Evolutionary conservation across 2,797 vertebrate genomes (phyloP).

Genomic region (Gymnoscopelus braueri): DNA sequence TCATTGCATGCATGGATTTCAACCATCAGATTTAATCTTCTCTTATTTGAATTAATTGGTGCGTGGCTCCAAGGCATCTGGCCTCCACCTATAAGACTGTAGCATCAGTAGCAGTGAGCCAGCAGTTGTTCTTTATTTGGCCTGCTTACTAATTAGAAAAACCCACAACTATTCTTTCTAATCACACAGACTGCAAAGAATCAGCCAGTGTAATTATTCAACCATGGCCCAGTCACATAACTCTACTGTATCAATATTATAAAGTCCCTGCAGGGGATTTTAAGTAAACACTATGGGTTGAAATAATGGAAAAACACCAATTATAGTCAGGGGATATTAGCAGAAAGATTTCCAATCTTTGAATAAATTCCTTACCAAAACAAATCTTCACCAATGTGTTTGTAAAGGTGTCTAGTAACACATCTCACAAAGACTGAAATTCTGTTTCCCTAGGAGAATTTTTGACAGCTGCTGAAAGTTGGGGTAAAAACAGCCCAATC

Average conservation of each 20-base stretch:
- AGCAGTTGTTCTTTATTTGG: not conserved
- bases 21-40: not conserved
- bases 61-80: conserved; percentile 1
- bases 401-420: no score
- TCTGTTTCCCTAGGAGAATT: no score
- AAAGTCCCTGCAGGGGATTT: not conserved
- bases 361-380: no score
- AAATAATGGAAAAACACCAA: no score
- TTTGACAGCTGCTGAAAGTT: no score
- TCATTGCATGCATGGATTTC: not conserved
- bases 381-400: no score
- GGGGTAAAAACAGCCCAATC: no score
- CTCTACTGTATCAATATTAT: not conserved
- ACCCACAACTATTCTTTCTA: conserved; percentile 7
- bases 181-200: not conserved
- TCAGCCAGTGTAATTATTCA: not conserved
- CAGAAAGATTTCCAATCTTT: no score
- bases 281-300: no score
- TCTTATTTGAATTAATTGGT: not conserved
- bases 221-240: not conserved
- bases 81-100: not conserved
- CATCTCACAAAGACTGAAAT: no score
- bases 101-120: not conserved
- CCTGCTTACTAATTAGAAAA: conserved; percentile 12
- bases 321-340: no score